Conservation (phyloP, 2,113 vertebrate genomes). For the Pan troglodytes region DNA sequence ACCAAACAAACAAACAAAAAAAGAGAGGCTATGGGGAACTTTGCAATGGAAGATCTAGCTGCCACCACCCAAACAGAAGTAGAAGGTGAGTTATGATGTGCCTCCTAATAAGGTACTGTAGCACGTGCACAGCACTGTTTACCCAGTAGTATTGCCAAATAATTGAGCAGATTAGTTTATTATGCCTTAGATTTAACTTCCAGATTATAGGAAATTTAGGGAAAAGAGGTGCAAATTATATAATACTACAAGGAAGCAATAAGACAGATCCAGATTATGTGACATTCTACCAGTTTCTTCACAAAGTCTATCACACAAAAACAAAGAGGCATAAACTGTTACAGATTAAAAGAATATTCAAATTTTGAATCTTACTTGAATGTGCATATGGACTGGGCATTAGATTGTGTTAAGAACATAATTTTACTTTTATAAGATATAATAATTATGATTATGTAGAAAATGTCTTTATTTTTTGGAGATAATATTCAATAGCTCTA, state of each 20-base stretch:
- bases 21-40: neutral
- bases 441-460: neutral
- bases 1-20: too few species aligned
- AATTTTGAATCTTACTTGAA: neutral
- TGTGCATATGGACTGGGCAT: neutral
- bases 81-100: neutral
- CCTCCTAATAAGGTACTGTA: neutral
- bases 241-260: neutral
- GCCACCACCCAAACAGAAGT: neutral
- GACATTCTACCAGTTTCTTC: neutral
- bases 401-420: neutral
- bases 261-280: neutral
- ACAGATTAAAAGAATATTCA: neutral
- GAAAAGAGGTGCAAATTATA: neutral
- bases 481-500: neutral
- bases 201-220: neutral
- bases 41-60: neutral
- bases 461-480: neutral
- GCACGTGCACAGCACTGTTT: neutral
- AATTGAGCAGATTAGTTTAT: neutral
- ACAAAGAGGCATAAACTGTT: neutral
- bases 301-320: neutral
- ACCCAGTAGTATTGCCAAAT: neutral
- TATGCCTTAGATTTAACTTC: neutral
- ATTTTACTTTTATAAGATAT: neutral